phyloP scores from a whole-genome alignment of 2,888 invertebrate species.

The Phoenoteleia sp. region DNA sequence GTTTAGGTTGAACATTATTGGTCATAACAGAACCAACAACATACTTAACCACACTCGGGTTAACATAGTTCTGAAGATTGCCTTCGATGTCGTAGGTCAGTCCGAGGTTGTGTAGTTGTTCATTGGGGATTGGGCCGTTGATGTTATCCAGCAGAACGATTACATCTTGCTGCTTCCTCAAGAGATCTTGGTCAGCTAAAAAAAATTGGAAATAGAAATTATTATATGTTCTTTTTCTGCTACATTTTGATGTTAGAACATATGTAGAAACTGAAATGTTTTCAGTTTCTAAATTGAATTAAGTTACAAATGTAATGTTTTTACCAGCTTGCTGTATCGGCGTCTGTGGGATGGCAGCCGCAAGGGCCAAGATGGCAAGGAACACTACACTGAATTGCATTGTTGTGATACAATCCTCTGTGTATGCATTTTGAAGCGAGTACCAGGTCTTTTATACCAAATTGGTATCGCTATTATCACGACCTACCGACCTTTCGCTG shows the following conservation, averaged over 20 bases:
- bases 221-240: not conserved
- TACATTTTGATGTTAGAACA: too few species aligned
- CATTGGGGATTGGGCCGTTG: conserved; percentile 88
- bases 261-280: too few species aligned
- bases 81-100: conserved; percentile 88
- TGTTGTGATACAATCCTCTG: conserved; percentile 81
- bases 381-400: conserved; percentile 84
- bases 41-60: conserved; percentile 87
- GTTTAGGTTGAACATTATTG: conserved; percentile 88
- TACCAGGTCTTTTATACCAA: conserved; percentile 83
- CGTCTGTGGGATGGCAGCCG: conserved; percentile 77
- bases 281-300: too few species aligned
- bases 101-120: conserved; percentile 88
- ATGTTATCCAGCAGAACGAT: conserved; percentile 89
- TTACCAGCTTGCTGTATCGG: conserved; percentile 83
- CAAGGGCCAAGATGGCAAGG: conserved; percentile 83
- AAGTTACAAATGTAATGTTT: conserved; percentile 63
- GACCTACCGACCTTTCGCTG: conserved; percentile 79
- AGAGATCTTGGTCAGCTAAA: conserved; percentile 88
- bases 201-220: conserved; percentile 28
- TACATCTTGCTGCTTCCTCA: conserved; percentile 88
- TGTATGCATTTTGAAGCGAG: conserved; percentile 76
- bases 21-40: conserved; percentile 88
- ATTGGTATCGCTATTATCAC: conserved; percentile 82
- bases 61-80: conserved; percentile 88